Evolutionary conservation across 2,113 vertebrate species (phyloP), one percentile per base, ranked within the genome.

Genomic region (Halichoeres trimaculatus): DNA sequence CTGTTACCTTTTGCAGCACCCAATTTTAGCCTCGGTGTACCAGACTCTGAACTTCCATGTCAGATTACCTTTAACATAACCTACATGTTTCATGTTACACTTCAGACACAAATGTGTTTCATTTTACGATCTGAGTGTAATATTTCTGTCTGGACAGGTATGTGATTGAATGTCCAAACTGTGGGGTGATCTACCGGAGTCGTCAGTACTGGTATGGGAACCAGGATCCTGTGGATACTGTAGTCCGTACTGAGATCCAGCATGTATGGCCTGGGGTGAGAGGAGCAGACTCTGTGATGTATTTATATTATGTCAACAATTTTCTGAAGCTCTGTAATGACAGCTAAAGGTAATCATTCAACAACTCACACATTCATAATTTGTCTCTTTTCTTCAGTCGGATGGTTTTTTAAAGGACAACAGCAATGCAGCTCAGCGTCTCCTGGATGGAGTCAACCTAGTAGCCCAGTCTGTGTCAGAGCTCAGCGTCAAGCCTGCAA

Each of bases 191-290:
- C 83, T 99, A 99, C 84, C 96, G 98, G 45, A 99, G 98, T 88
- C 94, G 98, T 14, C 98, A 99, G 85, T 99, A 96, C 90, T 99
- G 98, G 98, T 99, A 97, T 84, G 98, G 98, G 59, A 99, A 99
- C 90, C 97, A 98, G 79, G 98, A 99, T 88, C 98, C 98, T 23
- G 98, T 99, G 81, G 98, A 99, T 80, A 99, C 98, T 0, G 96
- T 98, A 34, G 97, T 99, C 74, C 96, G 98, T 71, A 99, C 98
- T 19, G 98, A 99, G 90, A 99, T 99, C 79, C 95, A 98, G 66
- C 98, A 99, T 0, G 95, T 99, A 76, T 99, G 98, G 98, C 96
- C 96, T 2, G 98, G 97, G 90, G 98, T 99, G 92, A 95, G 95
- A 73, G 17, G 11, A 57, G 50, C 19, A 23, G 12, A 11, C 9